These are phyloP conservation scores for Lepidocyrtoides sp. DNA, from an alignment of 2,888 invertebrate genomes.

Conservation along the genomic window DNA sequence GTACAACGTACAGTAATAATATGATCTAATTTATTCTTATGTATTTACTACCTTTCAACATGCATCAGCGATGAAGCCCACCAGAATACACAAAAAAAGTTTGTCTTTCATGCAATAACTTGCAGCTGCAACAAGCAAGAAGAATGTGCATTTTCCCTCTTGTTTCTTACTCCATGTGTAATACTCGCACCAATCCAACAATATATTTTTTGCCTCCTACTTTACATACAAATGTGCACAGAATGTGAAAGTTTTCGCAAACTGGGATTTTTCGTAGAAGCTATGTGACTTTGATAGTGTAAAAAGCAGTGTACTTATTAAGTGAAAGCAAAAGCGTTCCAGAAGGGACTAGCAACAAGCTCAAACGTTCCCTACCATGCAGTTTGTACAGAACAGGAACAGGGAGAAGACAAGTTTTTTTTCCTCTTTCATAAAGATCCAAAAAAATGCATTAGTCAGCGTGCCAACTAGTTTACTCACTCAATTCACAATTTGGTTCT, in stretches of 20 bases:
- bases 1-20: background rate
- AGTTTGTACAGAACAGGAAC: background rate
- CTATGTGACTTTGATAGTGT: conserved; percentile 60
- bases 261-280: conserved; percentile 68
- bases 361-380: background rate
- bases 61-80: background rate
- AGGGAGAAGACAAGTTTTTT: background rate
- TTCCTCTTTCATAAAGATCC: background rate
- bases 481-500: conserved; percentile 64
- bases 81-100: no score
- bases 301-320: conserved; percentile 1
- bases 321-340: conserved; percentile 16
- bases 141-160: background rate
- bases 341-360: background rate
- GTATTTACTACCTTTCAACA: background rate
- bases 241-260: conserved; percentile 78
- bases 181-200: background rate
- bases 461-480: conserved; percentile 46
- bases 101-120: conserved; percentile 29
- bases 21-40: background rate
- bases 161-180: background rate
- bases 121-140: conserved; percentile 53
- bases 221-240: conserved; percentile 29
- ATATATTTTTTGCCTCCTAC: background rate
- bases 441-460: background rate